These are phyloP conservation scores for Macropodus opercularis DNA, from an alignment of 2,797 vertebrate genomes.

Conservation along the genomic window DNA sequence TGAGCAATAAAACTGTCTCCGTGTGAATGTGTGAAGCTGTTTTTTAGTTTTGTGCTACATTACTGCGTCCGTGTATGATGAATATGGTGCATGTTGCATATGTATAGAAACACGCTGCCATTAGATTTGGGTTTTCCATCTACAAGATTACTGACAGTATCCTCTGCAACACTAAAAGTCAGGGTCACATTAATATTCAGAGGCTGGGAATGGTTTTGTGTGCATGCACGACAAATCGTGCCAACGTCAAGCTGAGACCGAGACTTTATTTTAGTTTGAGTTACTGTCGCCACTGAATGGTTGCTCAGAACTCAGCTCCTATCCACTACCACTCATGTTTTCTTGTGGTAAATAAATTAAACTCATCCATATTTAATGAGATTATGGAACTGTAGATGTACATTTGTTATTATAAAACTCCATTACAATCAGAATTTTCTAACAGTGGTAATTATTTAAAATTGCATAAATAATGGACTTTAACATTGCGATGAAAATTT, in stretches of 20 bases:
- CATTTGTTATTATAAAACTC: constrained; percentile 66
- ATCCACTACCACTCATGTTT: constrained; percentile 69
- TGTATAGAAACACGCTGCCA: neutral
- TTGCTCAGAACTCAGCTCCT: constrained; percentile 59
- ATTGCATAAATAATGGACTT: constrained; percentile 43
- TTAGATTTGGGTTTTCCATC: constrained; percentile 32
- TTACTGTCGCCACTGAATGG: constrained; percentile 47
- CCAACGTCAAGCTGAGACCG: constrained; percentile 70
- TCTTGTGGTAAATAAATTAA: constrained; percentile 68
- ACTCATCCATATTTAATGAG: constrained; percentile 46
- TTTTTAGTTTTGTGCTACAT: neutral
- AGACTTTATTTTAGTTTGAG: constrained; percentile 60
- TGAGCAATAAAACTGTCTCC: constrained; percentile 79
- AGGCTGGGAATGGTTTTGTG: constrained; percentile 43
- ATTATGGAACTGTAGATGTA: constrained; percentile 45
- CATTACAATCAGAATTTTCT: constrained; percentile 57
- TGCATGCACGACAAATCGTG: constrained; percentile 66
- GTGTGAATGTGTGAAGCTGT: constrained; percentile 6
- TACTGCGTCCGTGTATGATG: constrained; percentile 17
- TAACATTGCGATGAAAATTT: constrained; percentile 16
- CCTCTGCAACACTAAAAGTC: constrained; percentile 60
- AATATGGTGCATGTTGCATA: constrained; percentile 12
- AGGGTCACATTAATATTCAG: constrained; percentile 72
- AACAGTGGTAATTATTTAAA: constrained; percentile 52
- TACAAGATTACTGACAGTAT: constrained; percentile 44